Conservation (phyloP, 2,797 vertebrate genomes). For the Chaunax sp. region DNA sequence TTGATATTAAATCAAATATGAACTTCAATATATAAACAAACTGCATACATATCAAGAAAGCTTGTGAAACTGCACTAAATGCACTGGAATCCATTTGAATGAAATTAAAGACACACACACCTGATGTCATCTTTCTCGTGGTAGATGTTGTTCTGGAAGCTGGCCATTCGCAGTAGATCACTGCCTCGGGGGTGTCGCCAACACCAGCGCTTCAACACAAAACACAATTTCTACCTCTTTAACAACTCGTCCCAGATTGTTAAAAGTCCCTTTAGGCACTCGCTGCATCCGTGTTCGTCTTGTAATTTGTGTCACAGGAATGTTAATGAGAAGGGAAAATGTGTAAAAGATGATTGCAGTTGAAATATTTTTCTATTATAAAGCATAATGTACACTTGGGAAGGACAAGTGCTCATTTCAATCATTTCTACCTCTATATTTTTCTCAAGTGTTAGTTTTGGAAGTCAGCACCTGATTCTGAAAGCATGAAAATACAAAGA, state of each 20-base stretch:
- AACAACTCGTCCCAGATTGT: conserved; percentile 10
- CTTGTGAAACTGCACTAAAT: not conserved
- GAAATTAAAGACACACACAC: conserved; percentile 69
- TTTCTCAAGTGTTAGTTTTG: not conserved
- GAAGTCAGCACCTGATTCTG: not conserved
- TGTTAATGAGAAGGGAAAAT: conserved; percentile 25
- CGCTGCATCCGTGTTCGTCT: conserved; percentile 9
- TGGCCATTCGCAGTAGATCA: conserved; percentile 89
- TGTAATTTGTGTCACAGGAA: conserved; percentile 27
- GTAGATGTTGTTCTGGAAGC: conserved; percentile 92
- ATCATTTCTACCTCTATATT: not conserved
- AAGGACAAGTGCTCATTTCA: not conserved
- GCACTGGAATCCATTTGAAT: not conserved
- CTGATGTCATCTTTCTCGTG: conserved; percentile 92
- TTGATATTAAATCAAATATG: too few relatives aligned
- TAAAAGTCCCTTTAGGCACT: not conserved
- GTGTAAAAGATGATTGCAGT: conserved; percentile 1
- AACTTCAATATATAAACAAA: too few relatives aligned
- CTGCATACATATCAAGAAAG: too few relatives aligned
- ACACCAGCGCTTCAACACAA: conserved; percentile 86
- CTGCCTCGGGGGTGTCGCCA: conserved; percentile 91
- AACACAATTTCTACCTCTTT: conserved; percentile 19
- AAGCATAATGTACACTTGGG: not conserved
- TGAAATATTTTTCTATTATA: not conserved
- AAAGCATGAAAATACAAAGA: not conserved